Percentiles rank a stretch among this genome's conserved stretches.
Evolutionary conservation across 2,113 vertebrate species (phyloP).

Genomic region (Axis porcinus): DNA sequence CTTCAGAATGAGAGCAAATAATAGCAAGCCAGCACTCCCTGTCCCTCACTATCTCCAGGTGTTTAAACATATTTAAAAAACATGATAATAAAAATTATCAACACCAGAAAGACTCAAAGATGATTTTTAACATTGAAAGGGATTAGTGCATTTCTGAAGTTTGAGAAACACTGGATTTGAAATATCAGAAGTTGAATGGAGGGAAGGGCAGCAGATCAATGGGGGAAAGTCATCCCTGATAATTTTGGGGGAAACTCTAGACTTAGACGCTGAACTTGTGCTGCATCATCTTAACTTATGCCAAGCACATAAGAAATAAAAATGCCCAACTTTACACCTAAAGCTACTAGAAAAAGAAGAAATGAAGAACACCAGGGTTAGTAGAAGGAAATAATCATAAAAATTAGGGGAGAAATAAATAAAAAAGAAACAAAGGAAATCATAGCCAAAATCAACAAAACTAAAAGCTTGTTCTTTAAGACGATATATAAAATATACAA

Average conservation of each 20-base stretch:
- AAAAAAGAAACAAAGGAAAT: neutral
- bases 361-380: neutral
- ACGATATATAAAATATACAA: neutral
- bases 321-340: neutral
- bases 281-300: neutral
- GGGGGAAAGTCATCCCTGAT: neutral
- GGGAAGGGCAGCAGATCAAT: neutral
- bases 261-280: neutral
- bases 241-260: neutral
- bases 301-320: neutral
- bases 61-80: slow-evolving; percentile 20
- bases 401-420: neutral
- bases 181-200: neutral
- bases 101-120: neutral
- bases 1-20: no score
- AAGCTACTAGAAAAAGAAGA: neutral
- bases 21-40: neutral
- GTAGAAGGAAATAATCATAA: neutral
- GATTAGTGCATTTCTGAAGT: neutral
- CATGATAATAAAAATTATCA: slow-evolving; percentile 24
- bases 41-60: neutral
- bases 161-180: neutral
- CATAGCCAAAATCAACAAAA: neutral
- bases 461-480: neutral
- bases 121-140: neutral